phyloP scores from a whole-genome alignment of 2,797 vertebrate genomes.

The Eleutherodactylus coqui region DNA sequence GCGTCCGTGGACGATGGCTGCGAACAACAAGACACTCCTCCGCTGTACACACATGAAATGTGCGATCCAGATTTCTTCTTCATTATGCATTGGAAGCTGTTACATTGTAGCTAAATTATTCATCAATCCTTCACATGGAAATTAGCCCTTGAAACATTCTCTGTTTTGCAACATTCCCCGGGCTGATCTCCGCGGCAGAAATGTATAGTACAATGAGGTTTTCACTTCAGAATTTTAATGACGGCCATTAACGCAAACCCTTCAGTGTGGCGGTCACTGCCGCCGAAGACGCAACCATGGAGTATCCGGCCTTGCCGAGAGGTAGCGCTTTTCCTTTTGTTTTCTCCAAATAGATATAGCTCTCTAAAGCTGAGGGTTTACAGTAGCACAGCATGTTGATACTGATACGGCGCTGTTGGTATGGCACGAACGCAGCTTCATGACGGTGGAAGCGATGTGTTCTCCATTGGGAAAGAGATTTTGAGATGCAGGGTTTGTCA shows the following conservation, averaged over 20 bases:
- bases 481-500: no score
- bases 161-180: constrained; percentile 56
- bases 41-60: neutral
- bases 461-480: no score
- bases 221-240: constrained; percentile 53
- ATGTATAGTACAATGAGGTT: constrained; percentile 41
- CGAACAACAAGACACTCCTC: neutral
- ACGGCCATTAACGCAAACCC: constrained; percentile 49
- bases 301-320: constrained; percentile 16
- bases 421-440: neutral
- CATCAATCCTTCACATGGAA: constrained; percentile 60
- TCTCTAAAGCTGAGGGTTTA: neutral
- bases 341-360: neutral
- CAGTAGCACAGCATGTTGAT: neutral
- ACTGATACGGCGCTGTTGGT: neutral
- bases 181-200: constrained; percentile 50
- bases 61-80: constrained; percentile 45
- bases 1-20: neutral
- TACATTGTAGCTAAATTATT: constrained; percentile 60
- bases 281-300: neutral
- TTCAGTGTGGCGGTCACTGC: constrained; percentile 47
- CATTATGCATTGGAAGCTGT: constrained; percentile 59
- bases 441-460: neutral
- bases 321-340: constrained; percentile 16
- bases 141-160: constrained; percentile 58